Conservation (phyloP, 2,888 invertebrate species). For the Drepana falcataria region DNA sequence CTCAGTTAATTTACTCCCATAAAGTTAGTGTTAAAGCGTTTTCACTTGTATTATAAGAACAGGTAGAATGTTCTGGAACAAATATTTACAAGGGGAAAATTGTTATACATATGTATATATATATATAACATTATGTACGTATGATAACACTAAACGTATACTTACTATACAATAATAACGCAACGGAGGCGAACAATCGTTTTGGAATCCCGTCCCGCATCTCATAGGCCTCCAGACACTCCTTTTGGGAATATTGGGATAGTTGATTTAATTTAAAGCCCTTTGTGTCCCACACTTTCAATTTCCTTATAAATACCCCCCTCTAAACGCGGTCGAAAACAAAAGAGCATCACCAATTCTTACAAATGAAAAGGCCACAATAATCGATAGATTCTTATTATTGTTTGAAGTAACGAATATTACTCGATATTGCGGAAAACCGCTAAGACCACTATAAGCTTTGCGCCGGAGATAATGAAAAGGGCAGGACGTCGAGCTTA, state of each 20-base stretch:
- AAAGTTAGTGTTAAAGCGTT: constrained; percentile 14
- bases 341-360: constrained; percentile 42
- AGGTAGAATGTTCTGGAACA: constrained; percentile 5
- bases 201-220: too few species aligned
- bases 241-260: constrained; percentile 55
- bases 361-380: constrained; percentile 43
- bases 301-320: constrained; percentile 60
- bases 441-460: constrained; percentile 22
- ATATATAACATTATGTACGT: too few species aligned
- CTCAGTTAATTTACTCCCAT: constrained; percentile 25
- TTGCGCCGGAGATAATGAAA: constrained; percentile 25
- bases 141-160: too few species aligned
- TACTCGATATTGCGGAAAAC: constrained; percentile 26
- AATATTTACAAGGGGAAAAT: neutral
- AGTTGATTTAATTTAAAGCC: constrained; percentile 69
- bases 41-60: constrained; percentile 7
- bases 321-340: constrained; percentile 50
- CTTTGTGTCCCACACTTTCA: constrained; percentile 65
- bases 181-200: too few species aligned
- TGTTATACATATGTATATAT: too few species aligned
- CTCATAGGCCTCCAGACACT: constrained; percentile 47
- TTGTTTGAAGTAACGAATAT: constrained; percentile 50
- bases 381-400: constrained; percentile 52
- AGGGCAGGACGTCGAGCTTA: constrained; percentile 15
- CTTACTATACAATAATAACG: too few species aligned